Evolutionary conservation across 2,888 invertebrate species (phyloP), one percentile per base, ranked within the genome.

Genomic region (Polydrusus pterygomalis): DNA sequence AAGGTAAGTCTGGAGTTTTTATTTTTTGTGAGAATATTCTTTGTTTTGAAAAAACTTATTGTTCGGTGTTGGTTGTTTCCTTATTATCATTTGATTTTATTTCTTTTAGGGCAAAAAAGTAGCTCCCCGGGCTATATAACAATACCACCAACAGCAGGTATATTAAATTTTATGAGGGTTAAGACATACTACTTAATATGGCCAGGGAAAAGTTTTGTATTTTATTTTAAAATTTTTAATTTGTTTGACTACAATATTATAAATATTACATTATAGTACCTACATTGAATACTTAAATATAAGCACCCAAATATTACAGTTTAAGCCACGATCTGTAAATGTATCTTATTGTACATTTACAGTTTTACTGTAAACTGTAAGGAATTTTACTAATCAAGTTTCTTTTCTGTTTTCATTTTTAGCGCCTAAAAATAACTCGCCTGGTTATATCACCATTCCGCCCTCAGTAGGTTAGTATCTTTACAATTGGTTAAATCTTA

Each of bases 401-500:
- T 34, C 34, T 10, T 34, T 34, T 34, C 8, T 34, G 34, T 51
- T 51, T 51, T 18, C 15, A 18, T 51, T 51, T 51, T 70, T 47
- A 64, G 64, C 43, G 30, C 45, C 54, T 0, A 71, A 40, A 54
- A 56, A 5, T 20, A 49, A 34, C 15, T 64, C 71, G 17, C 67
- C 65, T 11, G 64, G 56, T 6, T 73, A 60, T 18, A 67, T 73
- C 15, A 73, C 73, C 13, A 67, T 73, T 34, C 67, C 73, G 10
- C 47, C 73, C 0, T 58, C 73, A 58, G 18, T 58, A 67, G 73
- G 73, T 73, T 64, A 20, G 9, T 49, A 17, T 30, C 43, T 43
- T 43, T 43, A 43, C 1, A 11, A 10, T 10, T 0, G 5, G 11
- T 34, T 17, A 15, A 34, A 40, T n/a, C n/a, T n/a, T n/a, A n/a